These are phyloP conservation scores for Brachirus orientalis DNA, from an alignment of 2,113 vertebrate genomes.

Conservation along the genomic window DNA sequence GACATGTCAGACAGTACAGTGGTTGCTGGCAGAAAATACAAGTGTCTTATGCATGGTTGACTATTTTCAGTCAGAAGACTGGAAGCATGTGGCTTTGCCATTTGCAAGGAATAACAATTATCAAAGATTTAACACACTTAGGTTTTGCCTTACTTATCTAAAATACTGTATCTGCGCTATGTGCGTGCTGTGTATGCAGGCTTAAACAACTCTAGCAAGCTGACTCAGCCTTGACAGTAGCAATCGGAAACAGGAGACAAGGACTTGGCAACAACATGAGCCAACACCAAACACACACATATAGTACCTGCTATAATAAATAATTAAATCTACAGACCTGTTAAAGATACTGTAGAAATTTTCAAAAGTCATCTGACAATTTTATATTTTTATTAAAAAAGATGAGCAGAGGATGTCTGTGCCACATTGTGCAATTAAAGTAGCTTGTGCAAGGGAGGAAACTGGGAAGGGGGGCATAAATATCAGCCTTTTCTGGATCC, in stretches of 20 bases:
- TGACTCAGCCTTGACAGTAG: constrained; percentile 72
- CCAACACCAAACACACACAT: constrained; percentile 41
- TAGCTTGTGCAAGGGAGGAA: constrained; percentile 35
- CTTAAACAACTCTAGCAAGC: constrained; percentile 43
- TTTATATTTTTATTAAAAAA: no score
- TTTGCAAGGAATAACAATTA: no score
- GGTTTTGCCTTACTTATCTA: no score
- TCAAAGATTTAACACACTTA: no score
- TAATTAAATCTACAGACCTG: no score
- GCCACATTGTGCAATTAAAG: constrained; percentile 68
- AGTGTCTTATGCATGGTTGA: no score
- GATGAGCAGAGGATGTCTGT: constrained; percentile 43
- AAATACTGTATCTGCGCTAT: no score
- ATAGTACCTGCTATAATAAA: constrained; percentile 58
- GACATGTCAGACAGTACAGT: no score
- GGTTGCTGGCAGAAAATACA: no score
- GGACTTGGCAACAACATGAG: constrained; percentile 61
- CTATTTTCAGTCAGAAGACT: no score
- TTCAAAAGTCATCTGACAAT: constrained; percentile 55
- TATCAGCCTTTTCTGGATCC: constrained; percentile 74
- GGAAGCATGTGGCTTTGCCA: no score
- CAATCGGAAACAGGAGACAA: constrained; percentile 72
- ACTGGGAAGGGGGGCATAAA: constrained; percentile 60
- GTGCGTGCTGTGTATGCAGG: not conserved
- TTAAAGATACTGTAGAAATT: no score